phyloP scores from a whole-genome alignment of 2,113 vertebrate genomes.

The Zosterops pallidus region DNA sequence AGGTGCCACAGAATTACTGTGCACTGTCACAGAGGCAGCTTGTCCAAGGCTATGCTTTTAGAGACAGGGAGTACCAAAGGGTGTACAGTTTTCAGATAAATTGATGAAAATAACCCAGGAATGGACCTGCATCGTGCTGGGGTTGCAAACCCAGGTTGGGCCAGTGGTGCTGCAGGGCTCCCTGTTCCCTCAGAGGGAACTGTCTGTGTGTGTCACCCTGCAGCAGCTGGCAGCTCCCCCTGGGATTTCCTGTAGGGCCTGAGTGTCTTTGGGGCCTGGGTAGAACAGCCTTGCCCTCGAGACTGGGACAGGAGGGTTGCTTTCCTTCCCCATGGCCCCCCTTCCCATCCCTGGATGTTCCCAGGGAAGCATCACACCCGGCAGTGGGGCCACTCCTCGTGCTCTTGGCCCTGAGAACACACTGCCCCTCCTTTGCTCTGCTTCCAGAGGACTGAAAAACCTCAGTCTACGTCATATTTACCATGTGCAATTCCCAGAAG shows the following conservation, averaged over 20 bases:
- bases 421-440: background rate
- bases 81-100: background rate
- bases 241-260: background rate
- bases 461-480: accelerated
- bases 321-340: background rate
- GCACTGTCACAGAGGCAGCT: background rate
- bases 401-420: background rate
- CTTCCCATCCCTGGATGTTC: background rate
- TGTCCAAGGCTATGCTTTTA: background rate
- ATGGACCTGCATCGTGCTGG: background rate
- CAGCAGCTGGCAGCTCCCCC: background rate
- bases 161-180: background rate
- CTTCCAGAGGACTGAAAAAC: background rate
- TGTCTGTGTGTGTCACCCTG: background rate
- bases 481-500: background rate
- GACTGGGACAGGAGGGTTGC: background rate
- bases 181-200: background rate
- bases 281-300: background rate
- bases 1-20: accelerated
- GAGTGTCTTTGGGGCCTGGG: background rate
- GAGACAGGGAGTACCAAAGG: background rate
- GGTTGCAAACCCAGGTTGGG: background rate
- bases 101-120: background rate
- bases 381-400: accelerated
- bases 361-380: background rate